Evolutionary conservation across 2,888 invertebrate species (phyloP).

Genomic region (Drosophila barbarae): DNA sequence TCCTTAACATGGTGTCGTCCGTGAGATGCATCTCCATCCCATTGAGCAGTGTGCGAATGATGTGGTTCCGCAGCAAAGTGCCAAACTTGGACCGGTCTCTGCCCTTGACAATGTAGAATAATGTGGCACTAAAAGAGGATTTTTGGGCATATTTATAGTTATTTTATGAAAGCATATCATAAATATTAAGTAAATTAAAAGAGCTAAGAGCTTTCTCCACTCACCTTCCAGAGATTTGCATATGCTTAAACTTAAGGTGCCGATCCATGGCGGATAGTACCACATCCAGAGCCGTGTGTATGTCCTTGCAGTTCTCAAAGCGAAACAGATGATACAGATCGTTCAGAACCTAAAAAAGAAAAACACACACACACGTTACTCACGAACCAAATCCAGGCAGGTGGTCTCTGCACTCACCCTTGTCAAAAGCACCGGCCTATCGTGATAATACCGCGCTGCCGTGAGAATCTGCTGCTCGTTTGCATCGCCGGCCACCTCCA

Average conservation of each 20-base stretch:
- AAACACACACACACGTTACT: not conserved
- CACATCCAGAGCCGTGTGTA: conserved; percentile 87
- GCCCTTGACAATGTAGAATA: conserved; percentile 96
- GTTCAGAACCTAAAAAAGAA: conserved; percentile 86
- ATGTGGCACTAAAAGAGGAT: conserved; percentile 86
- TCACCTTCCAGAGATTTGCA: conserved; percentile 95
- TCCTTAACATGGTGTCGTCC: conserved; percentile 96
- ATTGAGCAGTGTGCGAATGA: conserved; percentile 90
- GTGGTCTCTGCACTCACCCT: conserved; percentile 65
- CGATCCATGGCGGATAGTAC: conserved; percentile 94
- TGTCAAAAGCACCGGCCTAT: conserved; percentile 89
- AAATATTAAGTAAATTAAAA: too few relatives aligned
- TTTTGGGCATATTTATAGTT: not conserved
- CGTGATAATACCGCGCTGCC: conserved; percentile 90
- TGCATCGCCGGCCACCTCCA: conserved; percentile 93
- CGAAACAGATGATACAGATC: conserved; percentile 93
- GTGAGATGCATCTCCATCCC: conserved; percentile 92
- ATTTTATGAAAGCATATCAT: too few relatives aligned
- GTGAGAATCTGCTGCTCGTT: conserved; percentile 94
- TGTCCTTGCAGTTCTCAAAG: conserved; percentile 88
- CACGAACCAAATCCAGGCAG: not conserved
- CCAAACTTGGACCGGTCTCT: conserved; percentile 88
- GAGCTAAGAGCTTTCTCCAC: not conserved
- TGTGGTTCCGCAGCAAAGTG: conserved; percentile 87
- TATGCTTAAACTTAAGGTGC: conserved; percentile 91